Evolutionary conservation across 1,140 invertebrate species (phyloP), one percentile per base, ranked within the genome.

Genomic region (Mamestra configurata): DNA sequence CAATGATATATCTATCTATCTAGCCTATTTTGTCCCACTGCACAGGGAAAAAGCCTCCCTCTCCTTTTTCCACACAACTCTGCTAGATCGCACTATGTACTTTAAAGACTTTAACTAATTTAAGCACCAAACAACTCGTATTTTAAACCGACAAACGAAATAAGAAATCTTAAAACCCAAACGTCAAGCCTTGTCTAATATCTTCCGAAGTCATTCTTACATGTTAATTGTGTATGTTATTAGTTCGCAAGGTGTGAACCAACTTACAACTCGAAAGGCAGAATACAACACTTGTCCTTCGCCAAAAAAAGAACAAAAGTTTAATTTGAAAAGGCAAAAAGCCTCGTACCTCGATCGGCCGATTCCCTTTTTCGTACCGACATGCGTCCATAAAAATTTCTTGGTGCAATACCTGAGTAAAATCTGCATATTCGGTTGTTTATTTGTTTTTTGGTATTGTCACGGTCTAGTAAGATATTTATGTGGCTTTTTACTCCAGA

Each of bases 201-300:
- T 7, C 66, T 88, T 86, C 73, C 57, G 71, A 84, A 82, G 35
- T 37, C 83, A 53, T 40, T 77, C 46, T 3, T 53, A 57, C 49
- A 55, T 80, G 79, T 84, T 86, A 88, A 88, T 88, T 82, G 84
- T 82, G 70, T 68, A 79, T 79, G 82, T 88, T 88, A 85, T 84
- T 86, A 86, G 82, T 77, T 70, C 84, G 85, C 85, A 88, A 88
- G 87, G 87, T 88, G 87, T 88, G 82, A 86, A 82, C 75, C 79
- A 61, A 81, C 81, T 80, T 81, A 77, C 72, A 37, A 68, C 46
- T 43, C 77, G 53, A 79, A 55, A 79, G 77, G 72, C 81, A 64
- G 64, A 79, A 77, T 73, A 73, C 80, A 84, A 79, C 80, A 76
- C 68, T 79, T 46, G 79, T 24, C 68, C 27, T 46, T 46, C 40